A percentile compares a stretch with the other conserved stretches of the same genome.
Evolutionary conservation across 2,113 vertebrate genomes (phyloP).

Genomic region (Pimephales promelas): DNA sequence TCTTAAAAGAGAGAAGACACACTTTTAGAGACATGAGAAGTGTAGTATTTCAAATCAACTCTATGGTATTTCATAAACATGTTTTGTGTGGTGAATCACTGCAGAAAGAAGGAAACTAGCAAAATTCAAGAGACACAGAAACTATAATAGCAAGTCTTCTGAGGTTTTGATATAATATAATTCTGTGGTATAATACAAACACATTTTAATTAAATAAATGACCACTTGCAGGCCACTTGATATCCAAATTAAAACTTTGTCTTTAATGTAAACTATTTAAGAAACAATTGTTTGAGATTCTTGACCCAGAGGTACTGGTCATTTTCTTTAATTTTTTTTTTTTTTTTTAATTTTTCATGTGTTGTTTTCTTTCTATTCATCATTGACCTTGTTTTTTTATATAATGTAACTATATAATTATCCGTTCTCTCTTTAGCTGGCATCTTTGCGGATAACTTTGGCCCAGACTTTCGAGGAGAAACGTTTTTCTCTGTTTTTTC

Average conservation of each 20-base stretch:
- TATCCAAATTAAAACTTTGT: neutral
- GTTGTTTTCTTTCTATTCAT: neutral
- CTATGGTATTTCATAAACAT: neutral
- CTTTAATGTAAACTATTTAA: neutral
- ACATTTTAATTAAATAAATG: neutral
- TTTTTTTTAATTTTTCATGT: neutral
- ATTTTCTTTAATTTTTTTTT: no score
- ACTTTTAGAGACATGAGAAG: neutral
- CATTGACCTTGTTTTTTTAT: neutral
- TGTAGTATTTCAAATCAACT: neutral
- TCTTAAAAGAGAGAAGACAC: no score
- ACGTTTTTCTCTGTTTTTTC: slow-evolving; percentile 96
- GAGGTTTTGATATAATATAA: neutral
- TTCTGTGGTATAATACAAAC: neutral
- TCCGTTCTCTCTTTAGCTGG: slow-evolving; percentile 69
- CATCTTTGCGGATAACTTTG: slow-evolving; percentile 95
- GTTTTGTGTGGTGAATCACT: neutral
- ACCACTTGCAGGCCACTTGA: neutral
- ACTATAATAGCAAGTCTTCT: neutral
- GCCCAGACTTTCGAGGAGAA: slow-evolving; percentile 83
- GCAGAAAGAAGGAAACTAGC: neutral
- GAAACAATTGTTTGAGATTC: neutral
- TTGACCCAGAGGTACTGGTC: no score
- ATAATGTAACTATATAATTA: neutral
- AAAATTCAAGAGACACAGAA: neutral